Percentiles rank a stretch among this genome's conserved stretches.
phyloP scores from a whole-genome alignment of 2,113 vertebrate genomes.

The Eudyptes chrysolophus region DNA sequence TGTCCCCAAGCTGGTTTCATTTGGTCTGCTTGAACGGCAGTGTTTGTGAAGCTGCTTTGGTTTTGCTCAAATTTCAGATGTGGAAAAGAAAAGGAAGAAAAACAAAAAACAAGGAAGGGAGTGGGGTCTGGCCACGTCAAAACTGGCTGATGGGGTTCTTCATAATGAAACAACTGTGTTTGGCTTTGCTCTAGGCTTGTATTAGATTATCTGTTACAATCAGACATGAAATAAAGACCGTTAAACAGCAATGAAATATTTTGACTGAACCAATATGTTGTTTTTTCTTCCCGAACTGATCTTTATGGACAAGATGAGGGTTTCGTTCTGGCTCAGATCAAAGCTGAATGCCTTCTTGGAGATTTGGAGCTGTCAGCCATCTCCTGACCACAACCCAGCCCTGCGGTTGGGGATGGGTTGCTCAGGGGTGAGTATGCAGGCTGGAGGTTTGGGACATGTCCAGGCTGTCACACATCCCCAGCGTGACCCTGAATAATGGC shows the following conservation, averaged over 20 bases:
- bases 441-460: background rate
- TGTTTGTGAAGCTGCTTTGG: background rate
- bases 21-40: background rate
- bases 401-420: background rate
- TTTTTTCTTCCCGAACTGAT: constrained; percentile 4
- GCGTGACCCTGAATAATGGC: background rate
- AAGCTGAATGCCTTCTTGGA: background rate
- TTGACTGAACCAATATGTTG: constrained; percentile 46
- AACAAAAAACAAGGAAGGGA: background rate
- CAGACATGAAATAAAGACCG: background rate
- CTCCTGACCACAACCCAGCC: fast-evolving
- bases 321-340: constrained; percentile 20
- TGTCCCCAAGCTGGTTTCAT: background rate
- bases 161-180: constrained; percentile 25
- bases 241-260: constrained; percentile 36
- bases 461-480: background rate
- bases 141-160: background rate
- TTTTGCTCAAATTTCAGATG: constrained; percentile 25
- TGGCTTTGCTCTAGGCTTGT: constrained; percentile 20
- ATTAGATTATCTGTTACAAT: constrained; percentile 40
- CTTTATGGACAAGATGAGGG: constrained; percentile 9
- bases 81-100: background rate
- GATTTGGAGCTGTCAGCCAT: background rate
- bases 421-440: background rate
- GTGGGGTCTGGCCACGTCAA: background rate